phyloP scores from a whole-genome alignment of 2,888 invertebrate genomes.

The Anorthoa munda region DNA sequence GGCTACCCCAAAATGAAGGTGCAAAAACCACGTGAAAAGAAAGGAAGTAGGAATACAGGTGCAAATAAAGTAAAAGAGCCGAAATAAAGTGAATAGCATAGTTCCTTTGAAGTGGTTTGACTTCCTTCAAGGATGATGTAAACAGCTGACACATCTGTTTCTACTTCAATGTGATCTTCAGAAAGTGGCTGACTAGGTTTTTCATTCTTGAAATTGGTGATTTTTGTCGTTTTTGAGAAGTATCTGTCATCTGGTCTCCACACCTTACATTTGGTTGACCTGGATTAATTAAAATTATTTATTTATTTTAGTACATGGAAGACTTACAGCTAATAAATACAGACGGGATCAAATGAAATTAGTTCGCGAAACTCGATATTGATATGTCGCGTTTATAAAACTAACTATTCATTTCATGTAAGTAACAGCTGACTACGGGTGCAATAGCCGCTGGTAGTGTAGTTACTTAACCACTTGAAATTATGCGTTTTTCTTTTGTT shows the following conservation, averaged over 20 bases:
- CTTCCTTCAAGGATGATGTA: conserved; percentile 37
- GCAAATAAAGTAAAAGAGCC: conserved; percentile 13
- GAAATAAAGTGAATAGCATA: conserved; percentile 3
- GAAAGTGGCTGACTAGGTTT: conserved; percentile 9
- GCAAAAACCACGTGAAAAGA: conserved; percentile 7
- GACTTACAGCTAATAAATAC: too few relatives aligned
- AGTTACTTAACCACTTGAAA: too few relatives aligned
- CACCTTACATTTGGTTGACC: not conserved
- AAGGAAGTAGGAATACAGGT: conserved; percentile 36
- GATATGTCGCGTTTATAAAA: too few relatives aligned
- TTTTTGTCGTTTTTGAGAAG: not conserved
- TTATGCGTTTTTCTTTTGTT: too few relatives aligned
- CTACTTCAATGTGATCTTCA: conserved; percentile 28
- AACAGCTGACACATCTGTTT: conserved; percentile 51
- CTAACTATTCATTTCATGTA: too few relatives aligned
- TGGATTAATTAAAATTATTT: not conserved
- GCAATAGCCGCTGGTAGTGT: too few relatives aligned
- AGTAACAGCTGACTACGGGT: too few relatives aligned
- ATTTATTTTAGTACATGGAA: too few relatives aligned
- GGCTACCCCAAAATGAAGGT: not conserved
- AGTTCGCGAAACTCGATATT: too few relatives aligned
- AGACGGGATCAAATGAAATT: too few relatives aligned
- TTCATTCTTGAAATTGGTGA: not conserved
- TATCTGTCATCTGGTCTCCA: not conserved
- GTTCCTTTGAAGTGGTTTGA: conserved; percentile 42